phyloP scores from a whole-genome alignment of 2,797 vertebrate genomes.

The Hippocampus kuda region DNA sequence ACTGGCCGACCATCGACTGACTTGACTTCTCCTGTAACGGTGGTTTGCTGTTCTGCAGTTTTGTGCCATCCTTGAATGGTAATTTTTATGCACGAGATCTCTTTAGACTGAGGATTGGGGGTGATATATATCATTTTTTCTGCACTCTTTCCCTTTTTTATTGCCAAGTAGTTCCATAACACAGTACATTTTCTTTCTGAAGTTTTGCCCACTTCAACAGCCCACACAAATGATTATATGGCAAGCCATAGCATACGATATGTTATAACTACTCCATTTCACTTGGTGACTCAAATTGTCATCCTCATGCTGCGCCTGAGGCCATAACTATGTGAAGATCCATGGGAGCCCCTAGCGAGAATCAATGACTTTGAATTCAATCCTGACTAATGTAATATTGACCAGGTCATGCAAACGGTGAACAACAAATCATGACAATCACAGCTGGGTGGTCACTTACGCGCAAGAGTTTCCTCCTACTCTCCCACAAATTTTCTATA shows the following conservation, averaged over 20 bases:
- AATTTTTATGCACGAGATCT: too few relatives aligned
- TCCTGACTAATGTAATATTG: conserved; percentile 2
- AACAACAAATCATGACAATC: neutral
- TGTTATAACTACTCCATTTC: neutral
- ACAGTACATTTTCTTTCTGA: neutral
- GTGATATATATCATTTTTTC: too few relatives aligned
- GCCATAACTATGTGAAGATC: neutral
- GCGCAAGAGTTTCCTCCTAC: neutral
- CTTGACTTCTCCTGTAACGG: too few relatives aligned
- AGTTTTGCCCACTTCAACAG: neutral
- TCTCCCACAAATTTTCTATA: neutral
- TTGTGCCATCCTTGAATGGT: too few relatives aligned
- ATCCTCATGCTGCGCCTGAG: neutral
- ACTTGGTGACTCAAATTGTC: neutral
- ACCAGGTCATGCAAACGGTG: neutral
- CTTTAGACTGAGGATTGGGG: too few relatives aligned
- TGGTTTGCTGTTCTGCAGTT: too few relatives aligned
- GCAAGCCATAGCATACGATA: neutral
- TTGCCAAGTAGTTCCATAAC: neutral
- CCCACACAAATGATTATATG: neutral
- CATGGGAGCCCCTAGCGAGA: neutral
- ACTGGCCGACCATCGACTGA: too few relatives aligned
- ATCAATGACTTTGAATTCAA: conserved; percentile 1
- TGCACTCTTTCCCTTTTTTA: neutral
- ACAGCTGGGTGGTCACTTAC: neutral